A percentile compares a stretch with the other conserved stretches of the same genome.
Evolutionary conservation across 2,797 vertebrate species (phyloP).

Genomic region (Rhynchonycteris naso): DNA sequence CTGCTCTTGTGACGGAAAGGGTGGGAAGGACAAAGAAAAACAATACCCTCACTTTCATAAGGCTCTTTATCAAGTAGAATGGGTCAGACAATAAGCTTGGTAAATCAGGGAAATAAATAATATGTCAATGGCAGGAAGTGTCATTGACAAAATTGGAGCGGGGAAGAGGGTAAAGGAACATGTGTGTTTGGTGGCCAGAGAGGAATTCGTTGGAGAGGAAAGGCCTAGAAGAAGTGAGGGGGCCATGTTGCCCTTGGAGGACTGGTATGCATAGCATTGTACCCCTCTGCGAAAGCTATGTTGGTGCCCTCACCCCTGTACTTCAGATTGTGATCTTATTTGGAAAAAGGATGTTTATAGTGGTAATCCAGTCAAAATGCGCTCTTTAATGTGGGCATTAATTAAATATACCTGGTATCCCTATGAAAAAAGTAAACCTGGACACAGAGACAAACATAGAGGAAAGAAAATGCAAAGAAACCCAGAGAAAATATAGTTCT

Average conservation of each 20-base stretch:
- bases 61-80: neutral
- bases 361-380: neutral
- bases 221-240: neutral
- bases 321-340: neutral
- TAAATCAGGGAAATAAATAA: neutral
- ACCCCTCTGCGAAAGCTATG: neutral
- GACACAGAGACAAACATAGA: neutral
- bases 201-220: neutral
- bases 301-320: neutral
- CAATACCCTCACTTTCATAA: fast-evolving
- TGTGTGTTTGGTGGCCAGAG: neutral
- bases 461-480: neutral
- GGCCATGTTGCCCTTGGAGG: neutral
- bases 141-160: neutral
- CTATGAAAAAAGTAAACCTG: neutral
- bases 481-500: neutral
- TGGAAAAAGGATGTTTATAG: neutral
- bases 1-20: neutral
- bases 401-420: neutral
- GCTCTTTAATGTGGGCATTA: neutral
- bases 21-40: neutral
- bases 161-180: neutral
- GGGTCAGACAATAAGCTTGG: neutral
- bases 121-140: neutral
- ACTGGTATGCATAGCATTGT: neutral